Evolutionary conservation across 2,888 invertebrate genomes (phyloP).

Genomic region (Capitulum mitella): DNA sequence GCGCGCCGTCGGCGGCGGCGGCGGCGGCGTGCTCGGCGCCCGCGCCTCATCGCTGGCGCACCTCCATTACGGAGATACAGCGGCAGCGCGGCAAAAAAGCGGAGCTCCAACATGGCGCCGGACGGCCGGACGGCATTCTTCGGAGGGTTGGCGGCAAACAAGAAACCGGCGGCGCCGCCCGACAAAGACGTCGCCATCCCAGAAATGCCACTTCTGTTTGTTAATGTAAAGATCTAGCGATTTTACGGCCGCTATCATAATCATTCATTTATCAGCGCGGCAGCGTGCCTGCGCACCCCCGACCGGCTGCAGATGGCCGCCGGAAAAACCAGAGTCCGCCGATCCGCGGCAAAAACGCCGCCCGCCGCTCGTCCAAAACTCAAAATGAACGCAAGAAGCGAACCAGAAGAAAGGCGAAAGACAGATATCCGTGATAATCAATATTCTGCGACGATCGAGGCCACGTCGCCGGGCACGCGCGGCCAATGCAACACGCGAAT

Average conservation of each 20-base stretch:
- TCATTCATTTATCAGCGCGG: constrained; percentile 11
- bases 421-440: background rate
- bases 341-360: background rate
- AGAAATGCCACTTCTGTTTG: constrained; percentile 25
- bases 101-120: background rate
- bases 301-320: background rate
- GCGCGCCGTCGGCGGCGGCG: background rate
- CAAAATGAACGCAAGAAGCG: background rate
- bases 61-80: constrained; percentile 17
- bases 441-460: background rate
- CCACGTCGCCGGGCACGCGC: background rate
- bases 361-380: background rate
- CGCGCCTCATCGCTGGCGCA: background rate
- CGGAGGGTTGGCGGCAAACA: background rate
- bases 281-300: background rate
- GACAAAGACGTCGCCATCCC: constrained; percentile 9
- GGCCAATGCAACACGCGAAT: background rate
- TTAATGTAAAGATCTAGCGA: constrained; percentile 18
- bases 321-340: background rate
- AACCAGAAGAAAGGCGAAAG: background rate
- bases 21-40: background rate
- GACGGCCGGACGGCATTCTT: background rate
- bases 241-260: constrained; percentile 16
- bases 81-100: constrained; percentile 13
- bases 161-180: constrained; percentile 1